Conservation (phyloP, 2,888 invertebrate species). For the Gastracanthus pulcherrimus region DNA sequence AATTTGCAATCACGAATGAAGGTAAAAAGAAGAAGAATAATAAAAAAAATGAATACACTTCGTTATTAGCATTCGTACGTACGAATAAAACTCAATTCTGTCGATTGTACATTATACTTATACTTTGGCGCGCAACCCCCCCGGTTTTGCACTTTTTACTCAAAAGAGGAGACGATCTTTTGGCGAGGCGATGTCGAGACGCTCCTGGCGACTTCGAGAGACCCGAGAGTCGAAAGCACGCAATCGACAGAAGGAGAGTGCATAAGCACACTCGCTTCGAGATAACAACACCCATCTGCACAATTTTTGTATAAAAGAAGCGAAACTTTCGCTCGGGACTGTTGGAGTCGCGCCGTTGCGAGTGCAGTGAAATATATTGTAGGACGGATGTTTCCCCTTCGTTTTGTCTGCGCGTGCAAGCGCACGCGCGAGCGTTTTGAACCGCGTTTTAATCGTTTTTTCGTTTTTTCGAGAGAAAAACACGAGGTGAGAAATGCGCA, state of each 20-base stretch:
- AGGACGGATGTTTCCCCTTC: conserved; percentile 18
- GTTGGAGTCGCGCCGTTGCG: conserved; percentile 24
- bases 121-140: not conserved
- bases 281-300: not conserved
- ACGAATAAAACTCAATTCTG: conserved; percentile 33
- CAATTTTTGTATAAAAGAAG: conserved; percentile 31
- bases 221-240: not conserved
- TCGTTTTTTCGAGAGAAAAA: not conserved
- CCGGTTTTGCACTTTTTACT: conserved; percentile 51
- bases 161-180: not conserved
- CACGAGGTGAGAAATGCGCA: not conserved
- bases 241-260: not conserved
- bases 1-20: conserved; percentile 65
- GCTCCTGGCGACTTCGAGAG: not conserved
- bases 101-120: conserved; percentile 46
- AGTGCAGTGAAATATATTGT: not conserved
- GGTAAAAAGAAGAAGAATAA: not conserved
- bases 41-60: conserved; percentile 60
- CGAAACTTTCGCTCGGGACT: not conserved
- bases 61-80: conserved; percentile 62
- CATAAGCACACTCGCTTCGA: not conserved
- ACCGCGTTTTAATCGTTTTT: conserved; percentile 23
- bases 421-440: conserved; percentile 22
- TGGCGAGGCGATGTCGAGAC: not conserved
- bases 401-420: not conserved